Percentiles rank a stretch among this genome's conserved stretches.
phyloP scores from a whole-genome alignment of 2,113 vertebrate species.

The Atrichornis clamosus region DNA sequence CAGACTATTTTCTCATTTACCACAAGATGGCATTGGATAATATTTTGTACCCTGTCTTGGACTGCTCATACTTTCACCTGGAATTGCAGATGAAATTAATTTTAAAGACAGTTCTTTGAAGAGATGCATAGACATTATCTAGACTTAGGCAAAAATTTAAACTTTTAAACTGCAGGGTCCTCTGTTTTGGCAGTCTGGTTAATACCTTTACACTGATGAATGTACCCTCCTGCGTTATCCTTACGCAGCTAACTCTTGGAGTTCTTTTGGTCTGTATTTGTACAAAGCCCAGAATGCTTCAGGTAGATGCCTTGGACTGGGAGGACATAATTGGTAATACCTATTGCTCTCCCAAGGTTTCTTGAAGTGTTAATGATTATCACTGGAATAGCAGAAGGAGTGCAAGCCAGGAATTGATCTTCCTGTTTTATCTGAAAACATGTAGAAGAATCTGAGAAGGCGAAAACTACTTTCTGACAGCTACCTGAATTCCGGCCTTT shows the following conservation, averaged over 20 bases:
- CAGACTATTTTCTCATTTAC: neutral
- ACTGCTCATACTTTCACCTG: neutral
- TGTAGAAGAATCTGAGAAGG: neutral
- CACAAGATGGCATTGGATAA: conserved; percentile 42
- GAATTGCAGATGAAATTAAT: neutral
- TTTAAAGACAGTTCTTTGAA: neutral
- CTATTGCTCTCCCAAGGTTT: neutral
- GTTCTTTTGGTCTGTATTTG: neutral
- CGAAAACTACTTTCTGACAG: neutral
- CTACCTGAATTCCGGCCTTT: neutral
- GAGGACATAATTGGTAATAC: neutral
- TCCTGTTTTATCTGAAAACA: neutral
- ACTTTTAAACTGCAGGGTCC: neutral
- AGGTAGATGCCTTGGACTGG: neutral
- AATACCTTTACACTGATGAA: neutral
- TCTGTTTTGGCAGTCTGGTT: neutral
- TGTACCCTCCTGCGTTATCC: neutral
- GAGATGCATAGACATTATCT: neutral
- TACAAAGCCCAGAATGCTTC: neutral
- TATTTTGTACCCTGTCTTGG: neutral
- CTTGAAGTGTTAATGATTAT: neutral
- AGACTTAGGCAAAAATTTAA: neutral
- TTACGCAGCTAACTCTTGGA: neutral
- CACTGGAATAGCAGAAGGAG: neutral
- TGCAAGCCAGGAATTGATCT: neutral